These are phyloP conservation scores for Thalassoma bifasciatum DNA, from an alignment of 2,113 vertebrate species.

Conservation along the genomic window DNA sequence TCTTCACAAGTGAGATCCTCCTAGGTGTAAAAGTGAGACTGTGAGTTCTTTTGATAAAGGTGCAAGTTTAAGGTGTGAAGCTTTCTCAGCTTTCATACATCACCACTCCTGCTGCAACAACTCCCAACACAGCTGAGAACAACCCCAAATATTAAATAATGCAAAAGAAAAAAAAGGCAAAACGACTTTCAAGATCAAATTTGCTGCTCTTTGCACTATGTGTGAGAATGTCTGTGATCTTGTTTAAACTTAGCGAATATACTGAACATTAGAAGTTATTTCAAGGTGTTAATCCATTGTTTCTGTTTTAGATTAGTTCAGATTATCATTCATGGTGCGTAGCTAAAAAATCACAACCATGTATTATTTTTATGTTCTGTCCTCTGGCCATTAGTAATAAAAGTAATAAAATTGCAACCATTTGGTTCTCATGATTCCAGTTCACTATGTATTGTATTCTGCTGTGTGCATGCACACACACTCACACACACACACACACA, in stretches of 20 bases:
- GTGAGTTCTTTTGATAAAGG: background rate
- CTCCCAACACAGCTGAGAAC: background rate
- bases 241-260: background rate
- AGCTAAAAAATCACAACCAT: background rate
- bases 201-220: background rate
- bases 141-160: background rate
- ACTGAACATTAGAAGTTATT: background rate
- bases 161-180: background rate
- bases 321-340: background rate
- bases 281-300: background rate
- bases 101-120: background rate
- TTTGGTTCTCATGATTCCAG: background rate
- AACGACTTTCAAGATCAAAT: background rate
- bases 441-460: slow-evolving; percentile 20
- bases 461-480: slow-evolving; percentile 3
- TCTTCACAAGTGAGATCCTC: slow-evolving; percentile 36
- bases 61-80: background rate
- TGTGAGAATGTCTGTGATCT: background rate
- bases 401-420: slow-evolving; percentile 23
- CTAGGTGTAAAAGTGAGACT: background rate
- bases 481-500: slow-evolving; percentile 13
- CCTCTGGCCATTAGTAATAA: slow-evolving; percentile 8
- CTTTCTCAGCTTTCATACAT: background rate
- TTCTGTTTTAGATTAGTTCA: background rate
- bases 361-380: slow-evolving; percentile 22